Evolutionary conservation across 2,888 invertebrate species (phyloP).

Genomic region (Craniophora ligustri): DNA sequence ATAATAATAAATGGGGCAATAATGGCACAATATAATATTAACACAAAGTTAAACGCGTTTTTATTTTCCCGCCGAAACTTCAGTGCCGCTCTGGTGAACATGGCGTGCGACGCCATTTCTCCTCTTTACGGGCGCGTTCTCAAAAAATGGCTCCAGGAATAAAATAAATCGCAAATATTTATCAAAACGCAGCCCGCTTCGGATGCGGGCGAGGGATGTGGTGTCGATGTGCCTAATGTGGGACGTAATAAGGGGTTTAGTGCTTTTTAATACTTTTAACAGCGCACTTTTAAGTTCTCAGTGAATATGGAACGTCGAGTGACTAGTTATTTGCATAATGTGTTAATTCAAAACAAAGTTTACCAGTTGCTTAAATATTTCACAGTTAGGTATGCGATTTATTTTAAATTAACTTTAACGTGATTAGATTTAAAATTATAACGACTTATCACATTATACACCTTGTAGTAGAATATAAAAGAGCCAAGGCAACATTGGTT

Average conservation of each 20-base stretch:
- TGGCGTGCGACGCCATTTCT: conserved; percentile 72
- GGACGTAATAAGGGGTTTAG: conserved; percentile 25
- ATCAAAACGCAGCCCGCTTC: conserved; percentile 75
- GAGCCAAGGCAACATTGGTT: too few relatives aligned
- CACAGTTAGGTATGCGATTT: too few relatives aligned
- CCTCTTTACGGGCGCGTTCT: conserved; percentile 75
- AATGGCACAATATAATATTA: conserved; percentile 89
- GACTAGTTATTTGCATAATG: neutral
- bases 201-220: conserved; percentile 64
- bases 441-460: too few relatives aligned
- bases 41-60: conserved; percentile 88
- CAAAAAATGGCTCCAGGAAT: conserved; percentile 80
- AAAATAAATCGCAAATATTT: conserved; percentile 85
- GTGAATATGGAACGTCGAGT: neutral
- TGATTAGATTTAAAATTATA: neutral
- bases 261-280: conserved; percentile 20
- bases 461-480: too few relatives aligned
- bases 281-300: neutral
- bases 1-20: conserved; percentile 88
- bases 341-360: neutral
- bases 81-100: conserved; percentile 74
- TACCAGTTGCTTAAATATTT: neutral
- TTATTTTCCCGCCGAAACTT: conserved; percentile 85
- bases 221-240: conserved; percentile 41
- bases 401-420: too few relatives aligned